Percentiles rank a stretch among this genome's conserved stretches.
Conservation (phyloP, 2,113 vertebrate genomes). For the Amphilophus citrinellus region DNA sequence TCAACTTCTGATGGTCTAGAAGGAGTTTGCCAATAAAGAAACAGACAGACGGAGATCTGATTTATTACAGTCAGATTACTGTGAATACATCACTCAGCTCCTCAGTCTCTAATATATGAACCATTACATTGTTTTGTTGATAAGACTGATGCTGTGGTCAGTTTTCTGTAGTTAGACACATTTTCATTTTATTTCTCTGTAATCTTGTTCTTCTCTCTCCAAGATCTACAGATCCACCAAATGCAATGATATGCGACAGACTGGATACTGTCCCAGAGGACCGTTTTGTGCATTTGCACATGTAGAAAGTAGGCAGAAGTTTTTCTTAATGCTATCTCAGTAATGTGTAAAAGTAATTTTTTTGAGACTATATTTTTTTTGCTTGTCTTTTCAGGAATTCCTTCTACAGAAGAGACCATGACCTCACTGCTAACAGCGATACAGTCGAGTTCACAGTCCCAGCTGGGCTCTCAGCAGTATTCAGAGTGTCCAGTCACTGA, state of each 20-base stretch:
- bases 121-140: background rate
- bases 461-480: slow-evolving; percentile 81
- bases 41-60: background rate
- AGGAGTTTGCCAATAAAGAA: background rate
- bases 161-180: background rate
- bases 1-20: background rate
- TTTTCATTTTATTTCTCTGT: background rate
- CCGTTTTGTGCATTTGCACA: slow-evolving; percentile 96
- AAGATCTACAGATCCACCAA: slow-evolving; percentile 96
- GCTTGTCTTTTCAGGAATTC: slow-evolving; percentile 78
- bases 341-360: background rate
- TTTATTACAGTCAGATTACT: background rate
- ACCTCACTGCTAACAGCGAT: slow-evolving; percentile 83
- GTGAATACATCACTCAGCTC: background rate
- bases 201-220: slow-evolving; percentile 20
- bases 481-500: slow-evolving; percentile 85
- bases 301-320: slow-evolving; percentile 86
- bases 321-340: background rate
- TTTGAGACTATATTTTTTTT: background rate
- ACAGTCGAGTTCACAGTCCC: slow-evolving; percentile 81
- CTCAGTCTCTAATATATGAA: background rate
- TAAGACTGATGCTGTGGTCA: background rate
- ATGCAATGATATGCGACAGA: slow-evolving; percentile 94
- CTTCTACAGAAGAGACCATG: slow-evolving; percentile 85
- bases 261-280: slow-evolving; percentile 91